phyloP scores from a whole-genome alignment of 2,797 vertebrate species.

The Babyrousa celebensis region DNA sequence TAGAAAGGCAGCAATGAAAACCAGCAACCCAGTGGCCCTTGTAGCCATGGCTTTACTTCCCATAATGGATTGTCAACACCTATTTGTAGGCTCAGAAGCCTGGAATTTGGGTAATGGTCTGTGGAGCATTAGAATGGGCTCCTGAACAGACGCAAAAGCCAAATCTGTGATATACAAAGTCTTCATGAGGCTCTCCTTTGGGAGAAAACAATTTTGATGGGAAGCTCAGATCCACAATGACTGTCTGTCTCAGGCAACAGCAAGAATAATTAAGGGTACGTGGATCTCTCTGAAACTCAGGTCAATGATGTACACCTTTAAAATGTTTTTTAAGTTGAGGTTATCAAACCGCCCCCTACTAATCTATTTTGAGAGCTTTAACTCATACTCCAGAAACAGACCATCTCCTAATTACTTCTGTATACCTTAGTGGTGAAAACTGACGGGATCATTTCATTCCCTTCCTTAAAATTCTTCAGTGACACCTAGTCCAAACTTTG shows the following conservation, averaged over 20 bases:
- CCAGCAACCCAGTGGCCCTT: neutral
- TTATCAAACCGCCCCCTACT: conserved; percentile 39
- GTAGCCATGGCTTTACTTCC: neutral
- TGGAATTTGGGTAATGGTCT: neutral
- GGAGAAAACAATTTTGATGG: conserved; percentile 17
- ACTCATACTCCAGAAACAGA: neutral
- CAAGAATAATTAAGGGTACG: neutral
- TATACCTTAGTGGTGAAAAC: neutral
- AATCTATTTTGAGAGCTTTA: conserved; percentile 11
- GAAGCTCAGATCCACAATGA: conserved; percentile 1
- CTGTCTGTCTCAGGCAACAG: neutral
- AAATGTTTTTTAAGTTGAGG: conserved; percentile 7
- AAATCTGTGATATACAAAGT: conserved; percentile 8
- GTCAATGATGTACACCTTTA: neutral
- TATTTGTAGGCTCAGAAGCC: neutral
- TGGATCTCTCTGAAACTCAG: neutral
- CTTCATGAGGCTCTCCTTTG: neutral
- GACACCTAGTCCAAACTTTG: neutral
- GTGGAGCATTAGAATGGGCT: neutral
- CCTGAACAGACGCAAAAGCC: neutral
- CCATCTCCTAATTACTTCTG: neutral
- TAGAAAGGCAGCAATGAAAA: conserved; percentile 48
- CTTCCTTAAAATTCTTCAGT: neutral
- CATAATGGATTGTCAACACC: neutral
- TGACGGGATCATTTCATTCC: neutral